Percentiles rank a stretch among this genome's conserved stretches.
phyloP scores from a whole-genome alignment of 2,797 vertebrate species.

The Sebastes variabilis region DNA sequence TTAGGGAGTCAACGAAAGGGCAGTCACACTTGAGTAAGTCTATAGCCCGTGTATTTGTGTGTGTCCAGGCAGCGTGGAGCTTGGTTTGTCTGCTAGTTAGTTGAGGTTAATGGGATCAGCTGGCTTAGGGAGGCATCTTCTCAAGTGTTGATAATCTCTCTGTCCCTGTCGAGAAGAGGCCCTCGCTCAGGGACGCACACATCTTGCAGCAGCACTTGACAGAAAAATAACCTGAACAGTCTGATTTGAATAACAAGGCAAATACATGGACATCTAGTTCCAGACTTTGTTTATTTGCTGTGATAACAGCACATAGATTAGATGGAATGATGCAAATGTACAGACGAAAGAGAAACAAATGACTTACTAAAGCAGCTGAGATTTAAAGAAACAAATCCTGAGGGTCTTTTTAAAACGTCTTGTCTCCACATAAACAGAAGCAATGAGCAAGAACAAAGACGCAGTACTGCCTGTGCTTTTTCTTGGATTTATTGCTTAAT shows the following conservation, averaged over 20 bases:
- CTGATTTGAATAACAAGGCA: conserved; percentile 29
- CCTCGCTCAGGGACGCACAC: conserved; percentile 9
- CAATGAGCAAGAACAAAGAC: not conserved
- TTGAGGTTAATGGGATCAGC: conserved; percentile 72
- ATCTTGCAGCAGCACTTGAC: conserved; percentile 20
- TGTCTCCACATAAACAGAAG: conserved; percentile 5
- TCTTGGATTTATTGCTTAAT: not conserved
- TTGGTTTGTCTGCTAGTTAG: conserved; percentile 64
- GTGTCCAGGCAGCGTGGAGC: conserved; percentile 22
- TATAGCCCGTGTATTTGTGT: not conserved
- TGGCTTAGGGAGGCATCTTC: conserved; percentile 52
- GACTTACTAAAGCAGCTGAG: not conserved
- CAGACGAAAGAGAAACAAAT: conserved; percentile 11
- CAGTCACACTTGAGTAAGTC: conserved; percentile 31
- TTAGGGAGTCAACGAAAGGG: conserved; percentile 34
- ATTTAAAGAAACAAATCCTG: conserved; percentile 14
- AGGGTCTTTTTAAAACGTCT: conserved; percentile 12
- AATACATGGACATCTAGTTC: conserved; percentile 8
- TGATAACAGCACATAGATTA: conserved; percentile 1
- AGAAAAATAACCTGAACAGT: conserved; percentile 10
- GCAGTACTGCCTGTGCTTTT: not conserved
- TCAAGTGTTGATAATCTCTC: conserved; percentile 61
- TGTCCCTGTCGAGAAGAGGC: conserved; percentile 31
- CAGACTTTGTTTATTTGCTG: conserved; percentile 15
- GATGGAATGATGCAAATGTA: not conserved